phyloP scores from a whole-genome alignment of 2,113 vertebrate genomes.

The Archilochus colubris region DNA sequence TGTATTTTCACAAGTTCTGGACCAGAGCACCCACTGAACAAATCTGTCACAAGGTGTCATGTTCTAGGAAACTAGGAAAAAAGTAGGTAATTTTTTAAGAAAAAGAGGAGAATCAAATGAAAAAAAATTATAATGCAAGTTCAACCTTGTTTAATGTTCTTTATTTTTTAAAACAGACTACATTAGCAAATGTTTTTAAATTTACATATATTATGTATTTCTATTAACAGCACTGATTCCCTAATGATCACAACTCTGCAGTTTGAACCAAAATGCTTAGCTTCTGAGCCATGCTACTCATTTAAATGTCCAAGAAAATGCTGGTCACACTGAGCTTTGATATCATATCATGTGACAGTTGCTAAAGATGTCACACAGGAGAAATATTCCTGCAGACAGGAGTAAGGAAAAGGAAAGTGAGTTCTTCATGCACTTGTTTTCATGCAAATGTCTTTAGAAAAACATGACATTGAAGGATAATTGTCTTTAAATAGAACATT shows the following conservation, averaged over 20 bases:
- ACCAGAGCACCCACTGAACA: neutral
- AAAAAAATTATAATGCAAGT: neutral
- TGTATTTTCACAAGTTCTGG: neutral
- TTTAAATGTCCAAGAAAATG: neutral
- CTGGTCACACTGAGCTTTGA: neutral
- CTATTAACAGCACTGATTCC: neutral
- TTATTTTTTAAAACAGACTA: neutral
- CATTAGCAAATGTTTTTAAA: neutral
- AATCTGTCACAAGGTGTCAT: neutral
- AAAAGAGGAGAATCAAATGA: neutral
- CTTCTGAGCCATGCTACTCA: neutral
- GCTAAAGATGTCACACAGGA: neutral
- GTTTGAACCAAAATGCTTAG: neutral
- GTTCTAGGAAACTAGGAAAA: neutral
- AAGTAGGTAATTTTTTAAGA: neutral
- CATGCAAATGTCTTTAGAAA: constrained; percentile 26
- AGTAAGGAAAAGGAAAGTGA: neutral
- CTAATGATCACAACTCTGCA: neutral
- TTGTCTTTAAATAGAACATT: constrained; percentile 56
- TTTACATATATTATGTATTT: neutral
- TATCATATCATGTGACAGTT: neutral
- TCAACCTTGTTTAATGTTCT: neutral
- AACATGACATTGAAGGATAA: constrained; percentile 32
- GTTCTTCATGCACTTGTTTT: neutral
- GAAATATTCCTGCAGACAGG: neutral